Evolutionary conservation across 2,797 vertebrate genomes (phyloP).

Genomic region (Acanthurus tractus): DNA sequence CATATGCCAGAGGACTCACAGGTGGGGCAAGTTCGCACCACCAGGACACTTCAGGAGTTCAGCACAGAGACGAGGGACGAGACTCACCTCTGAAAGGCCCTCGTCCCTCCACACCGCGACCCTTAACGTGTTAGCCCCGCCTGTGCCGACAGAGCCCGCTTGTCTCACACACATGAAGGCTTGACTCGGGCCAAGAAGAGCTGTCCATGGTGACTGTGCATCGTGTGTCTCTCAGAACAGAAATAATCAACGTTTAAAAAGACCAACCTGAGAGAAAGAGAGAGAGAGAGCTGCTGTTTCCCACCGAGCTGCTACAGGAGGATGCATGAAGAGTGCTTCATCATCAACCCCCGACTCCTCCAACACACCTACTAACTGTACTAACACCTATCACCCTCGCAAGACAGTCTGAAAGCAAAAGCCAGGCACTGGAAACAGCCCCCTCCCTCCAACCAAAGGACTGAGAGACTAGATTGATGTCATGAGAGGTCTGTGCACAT

Average conservation of each 20-base stretch:
- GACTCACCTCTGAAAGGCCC: conserved; percentile 90
- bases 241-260: conserved; percentile 17
- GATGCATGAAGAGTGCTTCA: conserved; percentile 82
- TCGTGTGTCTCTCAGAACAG: conserved; percentile 45
- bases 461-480: background rate
- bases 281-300: conserved; percentile 40
- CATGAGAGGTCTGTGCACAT: conserved; percentile 9
- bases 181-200: background rate
- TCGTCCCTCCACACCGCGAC: conserved; percentile 47
- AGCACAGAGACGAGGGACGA: conserved; percentile 90
- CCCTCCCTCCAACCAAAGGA: conserved; percentile 24
- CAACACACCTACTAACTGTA: conserved; percentile 8
- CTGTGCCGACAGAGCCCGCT: conserved; percentile 19
- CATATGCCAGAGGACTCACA: conserved; percentile 91
- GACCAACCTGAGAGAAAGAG: conserved; percentile 18
- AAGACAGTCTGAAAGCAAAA: conserved; percentile 4
- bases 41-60: conserved; percentile 86
- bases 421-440: conserved; percentile 12
- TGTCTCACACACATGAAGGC: conserved; percentile 29
- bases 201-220: conserved; percentile 51
- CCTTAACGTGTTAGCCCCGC: conserved; percentile 46
- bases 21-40: conserved; percentile 82
- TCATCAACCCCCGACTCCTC: conserved; percentile 32
- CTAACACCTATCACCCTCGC: conserved; percentile 23
- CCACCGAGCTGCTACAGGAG: conserved; percentile 76